Conservation (phyloP, 2,888 invertebrate species). For the Tetanocera ferruginea region DNA sequence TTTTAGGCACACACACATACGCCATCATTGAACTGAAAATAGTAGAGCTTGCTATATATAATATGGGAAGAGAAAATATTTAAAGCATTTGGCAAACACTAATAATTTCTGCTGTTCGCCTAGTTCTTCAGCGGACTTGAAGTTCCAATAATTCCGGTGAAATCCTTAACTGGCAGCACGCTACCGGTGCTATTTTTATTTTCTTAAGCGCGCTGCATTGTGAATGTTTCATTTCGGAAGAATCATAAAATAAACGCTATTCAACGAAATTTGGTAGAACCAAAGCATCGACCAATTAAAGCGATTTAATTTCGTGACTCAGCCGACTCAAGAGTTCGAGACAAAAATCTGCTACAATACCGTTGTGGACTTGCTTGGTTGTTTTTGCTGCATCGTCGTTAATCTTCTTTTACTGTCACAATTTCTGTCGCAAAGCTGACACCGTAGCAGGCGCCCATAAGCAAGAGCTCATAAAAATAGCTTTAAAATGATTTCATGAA, state of each 20-base stretch:
- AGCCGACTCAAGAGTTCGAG: not conserved
- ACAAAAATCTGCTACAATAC: not conserved
- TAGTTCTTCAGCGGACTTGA: slow-evolving; percentile 25
- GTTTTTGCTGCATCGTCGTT: slow-evolving; percentile 4
- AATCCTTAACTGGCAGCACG: not conserved
- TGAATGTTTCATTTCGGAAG: not conserved
- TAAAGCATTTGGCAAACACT: not conserved
- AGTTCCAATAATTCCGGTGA: slow-evolving; percentile 24
- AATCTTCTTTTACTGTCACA: slow-evolving; percentile 27
- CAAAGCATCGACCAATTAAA: not conserved
- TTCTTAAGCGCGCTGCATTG: not conserved
- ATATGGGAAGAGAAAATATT: slow-evolving; percentile 12
- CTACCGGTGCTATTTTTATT: not conserved
- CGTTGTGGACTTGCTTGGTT: not conserved
- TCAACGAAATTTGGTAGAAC: not conserved
- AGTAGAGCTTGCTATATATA: not conserved
- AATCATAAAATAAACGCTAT: not conserved
- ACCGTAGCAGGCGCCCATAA: slow-evolving; percentile 6
- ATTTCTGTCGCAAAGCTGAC: slow-evolving; percentile 18
- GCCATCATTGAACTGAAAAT: no score
- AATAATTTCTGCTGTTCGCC: slow-evolving; percentile 21
- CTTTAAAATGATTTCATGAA: not conserved
- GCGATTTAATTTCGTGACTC: not conserved
- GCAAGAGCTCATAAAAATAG: not conserved
- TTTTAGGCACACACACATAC: no score